Base-by-base conservation (phyloP, 2,888 invertebrate genomes). In the Megastigmus dorsalis region DNA sequence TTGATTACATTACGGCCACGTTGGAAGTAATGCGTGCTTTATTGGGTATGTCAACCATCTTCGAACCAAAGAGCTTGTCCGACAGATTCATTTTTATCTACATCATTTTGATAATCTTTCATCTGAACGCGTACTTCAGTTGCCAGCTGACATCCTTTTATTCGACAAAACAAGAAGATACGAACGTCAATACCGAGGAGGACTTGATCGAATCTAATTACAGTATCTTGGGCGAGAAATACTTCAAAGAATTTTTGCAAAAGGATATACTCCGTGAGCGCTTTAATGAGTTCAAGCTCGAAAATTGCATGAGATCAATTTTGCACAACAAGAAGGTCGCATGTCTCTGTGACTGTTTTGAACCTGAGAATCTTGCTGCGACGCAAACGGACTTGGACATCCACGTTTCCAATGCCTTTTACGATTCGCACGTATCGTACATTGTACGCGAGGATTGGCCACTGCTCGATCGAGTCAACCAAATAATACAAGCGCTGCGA, bases 371-470 rank as follows among this genome's bases (percentile, higher is more conserved):
- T 7, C 36, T 26, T 6, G 20, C 15, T 10, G 0, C 7, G 5
- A 23, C 18, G 2, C n/a, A n/a, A n/a, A n/a, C n/a, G n/a, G 2
- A 65, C 18, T 7, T 9, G 1, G 18, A n/a, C 2, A 18, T 55
- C 10, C 36, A 71, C 10, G 10, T 52, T 0, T 59, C 63, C 9
- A 1, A 59, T 15, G 36, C 67, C 1, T 7, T 77, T 10, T 59
- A 68, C 43, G 10, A 28, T 0, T 36, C 54, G 3, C 10, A n/a
- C 5, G 18, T 57, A 1, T 38, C 13, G 10, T 71, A 67, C 54
- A 26, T 71, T 4, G 67, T 66, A 0, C 57, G 55, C 15, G 63
- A 71, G 6, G 66, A 73, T 23, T 77, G 77, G 77, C 70, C 77
- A 6, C 23, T 76, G 10, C 57, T 57, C 18, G 7, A 15, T 1